A percentile compares a stretch with the other conserved stretches of the same genome.
phyloP scores from a whole-genome alignment of 2,888 invertebrate genomes.

The Drosophila stalkeri region DNA sequence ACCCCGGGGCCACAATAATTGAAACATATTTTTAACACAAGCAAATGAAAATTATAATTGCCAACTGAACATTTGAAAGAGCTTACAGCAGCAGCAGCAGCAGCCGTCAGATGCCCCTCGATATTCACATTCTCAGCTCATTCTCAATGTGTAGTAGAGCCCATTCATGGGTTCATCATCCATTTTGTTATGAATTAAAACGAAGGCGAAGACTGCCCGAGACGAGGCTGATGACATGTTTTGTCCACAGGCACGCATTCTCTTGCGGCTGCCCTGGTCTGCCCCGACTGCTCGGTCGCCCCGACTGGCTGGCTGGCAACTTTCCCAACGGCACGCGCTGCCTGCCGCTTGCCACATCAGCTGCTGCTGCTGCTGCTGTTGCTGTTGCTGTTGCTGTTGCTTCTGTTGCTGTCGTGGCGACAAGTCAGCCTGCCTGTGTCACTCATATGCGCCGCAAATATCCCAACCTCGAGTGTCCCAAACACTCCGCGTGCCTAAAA shows the following conservation, averaged over 20 bases:
- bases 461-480: slow-evolving; percentile 55
- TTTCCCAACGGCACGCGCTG: slow-evolving; percentile 81
- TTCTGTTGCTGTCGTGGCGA: slow-evolving; percentile 50
- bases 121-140: slow-evolving; percentile 9
- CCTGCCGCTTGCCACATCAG: slow-evolving; percentile 21
- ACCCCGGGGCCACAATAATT: slow-evolving; percentile 64
- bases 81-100: background rate
- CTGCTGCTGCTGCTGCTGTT: slow-evolving; percentile 24
- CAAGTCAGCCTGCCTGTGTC: slow-evolving; percentile 76
- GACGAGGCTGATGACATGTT: slow-evolving; percentile 78
- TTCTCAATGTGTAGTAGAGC: slow-evolving; percentile 24
- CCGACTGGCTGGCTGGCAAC: slow-evolving; percentile 64
- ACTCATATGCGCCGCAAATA: slow-evolving; percentile 79
- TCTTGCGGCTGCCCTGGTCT: slow-evolving; percentile 59
- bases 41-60: slow-evolving; percentile 78
- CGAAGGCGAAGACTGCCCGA: slow-evolving; percentile 56
- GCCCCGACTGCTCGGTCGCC: slow-evolving; percentile 25
- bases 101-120: background rate
- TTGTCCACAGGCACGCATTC: slow-evolving; percentile 81
- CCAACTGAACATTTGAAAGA: slow-evolving; percentile 66
- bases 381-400: slow-evolving; percentile 30
- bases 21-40: slow-evolving; percentile 75
- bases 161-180: slow-evolving; percentile 71
- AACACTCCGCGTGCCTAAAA: slow-evolving; percentile 12
- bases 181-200: slow-evolving; percentile 76